Conservation (phyloP, 2,888 invertebrate species). For the Pheosia tremula region DNA sequence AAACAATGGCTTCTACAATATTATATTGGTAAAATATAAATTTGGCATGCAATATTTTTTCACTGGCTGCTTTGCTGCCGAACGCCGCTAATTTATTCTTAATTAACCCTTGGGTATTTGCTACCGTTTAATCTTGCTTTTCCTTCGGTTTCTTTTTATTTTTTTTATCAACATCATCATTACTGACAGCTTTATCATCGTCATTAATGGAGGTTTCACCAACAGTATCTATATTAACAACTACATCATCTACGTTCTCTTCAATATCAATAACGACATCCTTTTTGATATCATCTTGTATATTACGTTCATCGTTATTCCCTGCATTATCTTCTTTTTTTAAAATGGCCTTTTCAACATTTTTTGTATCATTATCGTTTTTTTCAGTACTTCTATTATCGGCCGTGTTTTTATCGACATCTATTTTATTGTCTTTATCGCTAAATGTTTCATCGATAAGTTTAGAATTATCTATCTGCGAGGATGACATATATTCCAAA, state of each 20-base stretch:
- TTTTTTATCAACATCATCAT: conserved; percentile 29
- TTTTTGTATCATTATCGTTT: background rate
- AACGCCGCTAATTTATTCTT: background rate
- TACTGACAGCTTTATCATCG: background rate
- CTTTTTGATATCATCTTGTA: background rate
- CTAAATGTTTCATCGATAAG: background rate
- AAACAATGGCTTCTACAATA: too few species aligned
- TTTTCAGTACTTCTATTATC: background rate
- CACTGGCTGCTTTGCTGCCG: too few species aligned
- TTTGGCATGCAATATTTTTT: too few species aligned
- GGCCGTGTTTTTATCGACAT: background rate
- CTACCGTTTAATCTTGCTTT: conserved; percentile 51
- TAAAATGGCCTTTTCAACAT: background rate
- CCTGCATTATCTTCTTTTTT: background rate
- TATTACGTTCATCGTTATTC: background rate
- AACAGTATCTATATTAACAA: background rate
- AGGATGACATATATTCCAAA: background rate
- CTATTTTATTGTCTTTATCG: background rate
- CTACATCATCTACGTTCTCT: background rate
- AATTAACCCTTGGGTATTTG: background rate
- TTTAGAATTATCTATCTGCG: background rate
- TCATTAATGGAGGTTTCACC: background rate
- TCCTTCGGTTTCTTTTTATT: conserved; percentile 54
- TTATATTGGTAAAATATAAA: too few species aligned
- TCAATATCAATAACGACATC: background rate